Percentiles rank a stretch among this genome's conserved stretches.
Evolutionary conservation across 2,888 invertebrate genomes (phyloP).

Genomic region (Ormyrus pomaceus): DNA sequence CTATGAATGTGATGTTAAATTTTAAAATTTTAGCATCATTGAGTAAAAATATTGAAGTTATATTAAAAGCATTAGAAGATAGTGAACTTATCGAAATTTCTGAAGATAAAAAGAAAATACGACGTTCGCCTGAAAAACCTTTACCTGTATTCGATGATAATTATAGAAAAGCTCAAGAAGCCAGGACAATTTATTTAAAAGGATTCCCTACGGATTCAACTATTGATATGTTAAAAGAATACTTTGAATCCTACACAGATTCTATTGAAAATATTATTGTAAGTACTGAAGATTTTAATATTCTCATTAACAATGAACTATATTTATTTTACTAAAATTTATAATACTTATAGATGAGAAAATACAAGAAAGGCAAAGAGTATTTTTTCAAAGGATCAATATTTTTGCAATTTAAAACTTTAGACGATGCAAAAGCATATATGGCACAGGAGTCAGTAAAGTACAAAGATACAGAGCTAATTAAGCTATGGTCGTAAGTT

Average conservation of each 20-base stretch:
- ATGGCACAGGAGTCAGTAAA: conserved; percentile 83
- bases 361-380: conserved; percentile 80
- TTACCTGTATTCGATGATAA: conserved; percentile 91
- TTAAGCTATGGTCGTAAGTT: conserved; percentile 83
- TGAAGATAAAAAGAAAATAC: conserved; percentile 83
- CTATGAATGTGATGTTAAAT: conserved; percentile 87
- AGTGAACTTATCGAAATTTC: conserved; percentile 81
- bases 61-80: conserved; percentile 85
- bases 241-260: conserved; percentile 80
- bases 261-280: conserved; percentile 77
- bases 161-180: conserved; percentile 85
- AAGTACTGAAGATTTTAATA: conserved; percentile 60
- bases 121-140: conserved; percentile 84
- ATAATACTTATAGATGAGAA: conserved; percentile 73
- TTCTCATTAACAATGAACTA: not conserved
- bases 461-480: conserved; percentile 81
- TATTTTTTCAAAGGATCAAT: conserved; percentile 93
- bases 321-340: conserved; percentile 3
- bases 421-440: conserved; percentile 89
- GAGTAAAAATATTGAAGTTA: conserved; percentile 82
- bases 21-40: conserved; percentile 91
- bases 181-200: conserved; percentile 91
- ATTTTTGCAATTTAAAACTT: conserved; percentile 89
- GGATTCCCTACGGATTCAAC: conserved; percentile 84
- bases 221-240: conserved; percentile 85